Percentiles rank a stretch among this genome's conserved stretches.
Conservation (phyloP, 2,888 invertebrate genomes). For the Gerosis bhagava region DNA sequence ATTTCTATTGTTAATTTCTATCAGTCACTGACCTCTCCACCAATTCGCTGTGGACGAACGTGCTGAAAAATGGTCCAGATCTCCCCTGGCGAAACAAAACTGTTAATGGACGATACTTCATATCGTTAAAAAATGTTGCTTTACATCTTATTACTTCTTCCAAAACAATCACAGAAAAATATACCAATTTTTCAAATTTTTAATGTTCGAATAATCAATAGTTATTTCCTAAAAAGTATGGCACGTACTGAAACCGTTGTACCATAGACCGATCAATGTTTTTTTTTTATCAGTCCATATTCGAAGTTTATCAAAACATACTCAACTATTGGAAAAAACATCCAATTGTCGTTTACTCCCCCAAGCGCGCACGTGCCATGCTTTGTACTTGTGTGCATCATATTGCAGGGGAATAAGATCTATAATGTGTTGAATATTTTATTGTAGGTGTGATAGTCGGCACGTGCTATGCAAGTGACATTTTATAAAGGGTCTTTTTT, state of each 20-base stretch:
- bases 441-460: slow-evolving; percentile 18
- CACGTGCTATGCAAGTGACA: slow-evolving; percentile 14
- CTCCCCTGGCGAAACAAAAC: too few species aligned
- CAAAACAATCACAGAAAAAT: too few species aligned
- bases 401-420: slow-evolving; percentile 6
- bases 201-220: too few species aligned
- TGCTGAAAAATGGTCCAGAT: too few species aligned
- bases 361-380: slow-evolving; percentile 33
- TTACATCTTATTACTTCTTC: too few species aligned
- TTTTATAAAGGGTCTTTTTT: slow-evolving; percentile 1
- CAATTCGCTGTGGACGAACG: too few species aligned
- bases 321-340: slow-evolving; percentile 24
- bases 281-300: slow-evolving; percentile 1
- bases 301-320: slow-evolving; percentile 17
- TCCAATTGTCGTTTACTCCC: slow-evolving; percentile 36
- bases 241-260: not conserved
- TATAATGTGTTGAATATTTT: slow-evolving; percentile 3
- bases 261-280: not conserved
- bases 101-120: too few species aligned
- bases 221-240: too few species aligned
- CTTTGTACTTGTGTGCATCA: not conserved
- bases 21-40: too few species aligned
- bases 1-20: too few species aligned
- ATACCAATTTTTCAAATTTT: too few species aligned
- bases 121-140: too few species aligned